Percentiles rank a stretch among this genome's conserved stretches.
Evolutionary conservation across 2,113 vertebrate species (phyloP).

Genomic region (Sander vitreus): DNA sequence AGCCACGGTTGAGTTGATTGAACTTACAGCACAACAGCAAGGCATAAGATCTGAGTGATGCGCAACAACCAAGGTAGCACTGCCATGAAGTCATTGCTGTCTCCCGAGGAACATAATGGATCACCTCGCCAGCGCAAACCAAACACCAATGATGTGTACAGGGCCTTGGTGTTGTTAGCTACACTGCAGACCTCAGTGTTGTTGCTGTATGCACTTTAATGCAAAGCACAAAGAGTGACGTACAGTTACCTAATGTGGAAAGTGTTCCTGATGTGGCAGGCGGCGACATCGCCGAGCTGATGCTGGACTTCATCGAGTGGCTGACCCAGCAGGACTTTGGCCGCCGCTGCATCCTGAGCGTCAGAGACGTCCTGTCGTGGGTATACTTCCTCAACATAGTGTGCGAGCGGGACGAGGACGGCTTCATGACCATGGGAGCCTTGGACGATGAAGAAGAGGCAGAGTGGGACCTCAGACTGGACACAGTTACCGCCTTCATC

Average conservation of each 20-base stretch:
- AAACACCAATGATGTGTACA: too few species aligned
- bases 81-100: background rate
- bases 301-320: slow-evolving; percentile 97
- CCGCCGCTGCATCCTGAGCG: slow-evolving; percentile 90
- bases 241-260: background rate
- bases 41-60: background rate
- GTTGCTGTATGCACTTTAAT: background rate
- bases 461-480: slow-evolving; percentile 78
- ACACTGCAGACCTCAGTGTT: background rate
- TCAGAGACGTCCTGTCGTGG: slow-evolving; percentile 95
- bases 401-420: slow-evolving; percentile 75
- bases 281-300: slow-evolving; percentile 89
- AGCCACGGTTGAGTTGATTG: background rate
- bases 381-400: slow-evolving; percentile 93
- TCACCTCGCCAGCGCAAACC: too few species aligned
- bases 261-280: slow-evolving; percentile 74
- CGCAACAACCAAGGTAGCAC: background rate
- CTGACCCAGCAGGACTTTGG: slow-evolving; percentile 93
- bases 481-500: slow-evolving; percentile 89
- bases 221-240: background rate
- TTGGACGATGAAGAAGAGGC: slow-evolving; percentile 71
- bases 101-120: background rate
- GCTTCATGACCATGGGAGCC: slow-evolving; percentile 78
- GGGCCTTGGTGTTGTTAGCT: background rate
- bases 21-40: background rate